These are phyloP conservation scores for Apamea anceps DNA, from an alignment of 2,888 invertebrate species.

Conservation along the genomic window DNA sequence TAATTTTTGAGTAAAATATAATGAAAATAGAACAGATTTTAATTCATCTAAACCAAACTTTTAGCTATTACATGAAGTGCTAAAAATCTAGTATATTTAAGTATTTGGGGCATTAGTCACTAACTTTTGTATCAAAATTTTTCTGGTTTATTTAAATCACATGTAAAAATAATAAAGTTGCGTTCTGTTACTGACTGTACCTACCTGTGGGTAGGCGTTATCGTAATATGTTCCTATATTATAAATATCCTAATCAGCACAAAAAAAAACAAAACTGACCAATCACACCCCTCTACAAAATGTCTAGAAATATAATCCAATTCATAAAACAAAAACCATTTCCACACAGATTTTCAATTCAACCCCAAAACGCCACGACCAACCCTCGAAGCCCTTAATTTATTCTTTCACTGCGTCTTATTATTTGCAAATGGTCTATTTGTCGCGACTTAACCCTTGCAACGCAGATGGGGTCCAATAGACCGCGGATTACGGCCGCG, in stretches of 20 bases:
- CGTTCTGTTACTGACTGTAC: not conserved
- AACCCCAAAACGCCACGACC: conserved; percentile 66
- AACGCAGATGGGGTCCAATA: conserved; percentile 87
- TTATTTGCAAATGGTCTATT: conserved; percentile 90
- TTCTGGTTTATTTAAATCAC: not conserved
- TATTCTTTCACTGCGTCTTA: conserved; percentile 90
- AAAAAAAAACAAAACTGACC: conserved; percentile 4
- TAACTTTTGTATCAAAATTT: not conserved
- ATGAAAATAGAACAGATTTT: not conserved
- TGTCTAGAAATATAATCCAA: conserved; percentile 49
- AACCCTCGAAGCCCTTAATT: conserved; percentile 81
- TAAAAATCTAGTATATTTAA: not conserved
- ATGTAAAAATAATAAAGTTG: not conserved
- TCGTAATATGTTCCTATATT: not conserved
- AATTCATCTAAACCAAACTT: not conserved
- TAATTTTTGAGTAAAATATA: not conserved
- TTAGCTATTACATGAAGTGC: not conserved
- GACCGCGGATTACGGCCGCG: conserved; percentile 86
- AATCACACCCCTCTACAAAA: not conserved
- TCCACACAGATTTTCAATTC: conserved; percentile 66
- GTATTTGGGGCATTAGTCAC: not conserved
- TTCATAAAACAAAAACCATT: conserved; percentile 61
- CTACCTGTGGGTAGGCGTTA: not conserved
- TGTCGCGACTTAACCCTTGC: conserved; percentile 90
- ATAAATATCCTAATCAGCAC: not conserved